These are phyloP conservation scores for Falcaria lacertinaria DNA, from an alignment of 2,888 invertebrate species.

Conservation along the genomic window DNA sequence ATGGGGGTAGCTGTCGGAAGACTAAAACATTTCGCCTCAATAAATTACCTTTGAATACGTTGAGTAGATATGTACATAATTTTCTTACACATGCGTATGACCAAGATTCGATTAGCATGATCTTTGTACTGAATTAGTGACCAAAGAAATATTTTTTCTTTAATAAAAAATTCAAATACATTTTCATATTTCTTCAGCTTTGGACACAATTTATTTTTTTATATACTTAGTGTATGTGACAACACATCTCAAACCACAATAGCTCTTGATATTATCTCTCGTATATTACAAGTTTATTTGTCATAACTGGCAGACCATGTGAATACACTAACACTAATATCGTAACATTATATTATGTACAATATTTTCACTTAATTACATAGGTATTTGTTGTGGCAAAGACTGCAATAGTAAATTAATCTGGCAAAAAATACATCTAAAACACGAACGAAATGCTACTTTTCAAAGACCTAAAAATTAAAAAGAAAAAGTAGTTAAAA, in stretches of 20 bases:
- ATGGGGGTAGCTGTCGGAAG: neutral
- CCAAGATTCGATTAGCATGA: no score
- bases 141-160: neutral
- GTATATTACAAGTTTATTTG: constrained; percentile 39
- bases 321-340: constrained; percentile 50
- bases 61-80: constrained; percentile 1
- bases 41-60: neutral
- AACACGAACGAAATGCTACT: constrained; percentile 45
- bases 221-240: no score
- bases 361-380: constrained; percentile 21
- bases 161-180: neutral
- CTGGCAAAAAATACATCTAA: constrained; percentile 43
- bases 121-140: neutral
- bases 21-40: neutral
- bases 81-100: neutral
- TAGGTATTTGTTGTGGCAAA: constrained; percentile 50
- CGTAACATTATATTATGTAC: constrained; percentile 33
- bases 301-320: constrained; percentile 43
- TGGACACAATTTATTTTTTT: no score
- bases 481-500: constrained; percentile 29
- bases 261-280: constrained; percentile 13
- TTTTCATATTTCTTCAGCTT: no score
- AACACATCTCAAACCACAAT: neutral
- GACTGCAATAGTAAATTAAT: constrained; percentile 42
- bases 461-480: constrained; percentile 46